Evolutionary conservation across 2,888 invertebrate species (phyloP), one percentile per base, ranked within the genome.

Genomic region (Caenorhabditis imperialis): DNA sequence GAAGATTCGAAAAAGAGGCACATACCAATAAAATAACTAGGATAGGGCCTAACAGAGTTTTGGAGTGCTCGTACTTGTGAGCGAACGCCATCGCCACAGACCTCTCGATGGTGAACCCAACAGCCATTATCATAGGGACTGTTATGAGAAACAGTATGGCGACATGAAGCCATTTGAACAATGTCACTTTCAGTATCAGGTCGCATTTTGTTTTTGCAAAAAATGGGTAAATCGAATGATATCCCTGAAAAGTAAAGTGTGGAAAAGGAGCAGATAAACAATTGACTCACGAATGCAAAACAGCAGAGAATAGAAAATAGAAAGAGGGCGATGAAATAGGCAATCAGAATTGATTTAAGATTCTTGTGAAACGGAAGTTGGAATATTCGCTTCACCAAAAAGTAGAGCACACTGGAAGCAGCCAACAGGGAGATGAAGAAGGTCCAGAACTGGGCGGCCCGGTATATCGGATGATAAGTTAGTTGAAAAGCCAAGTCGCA

Each of bases 81-180:
- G 61, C 61, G 35, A 54, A 55, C 22, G 30, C 25, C 7, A 61
- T 30, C 3, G 70, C 70, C n/a, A 55, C 18, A 6, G 55, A 35
- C 10, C 70, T 38, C 38, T 71, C 70, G 14, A 71, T 55, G 14
- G 70, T 54, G 22, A 71, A 54, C 30, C 50, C 48, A 23, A 71
- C 30, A 0, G 61, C 53, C 18, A 71, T 8, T 3, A 62, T 14
- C 61, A 71, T 71, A 22, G 61, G 70, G 6, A 42, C 33, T 2
- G 55, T 55, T 20, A 61, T 61, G 22, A 48, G 27, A 22, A 71
- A n/a, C 0, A 61, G 45, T 20, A 38, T 42, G 14, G 25, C 2
- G 0, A 71, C 14, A 18, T 71, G 61, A 4, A 35, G 38, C 12
- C n/a, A 33, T 44, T 48, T 48, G 18, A 71, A 71, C 10, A 61